Evolutionary conservation across 35 echinoderm and acorn worm genomes (phyloP).

Genomic region (Diadema setosum): DNA sequence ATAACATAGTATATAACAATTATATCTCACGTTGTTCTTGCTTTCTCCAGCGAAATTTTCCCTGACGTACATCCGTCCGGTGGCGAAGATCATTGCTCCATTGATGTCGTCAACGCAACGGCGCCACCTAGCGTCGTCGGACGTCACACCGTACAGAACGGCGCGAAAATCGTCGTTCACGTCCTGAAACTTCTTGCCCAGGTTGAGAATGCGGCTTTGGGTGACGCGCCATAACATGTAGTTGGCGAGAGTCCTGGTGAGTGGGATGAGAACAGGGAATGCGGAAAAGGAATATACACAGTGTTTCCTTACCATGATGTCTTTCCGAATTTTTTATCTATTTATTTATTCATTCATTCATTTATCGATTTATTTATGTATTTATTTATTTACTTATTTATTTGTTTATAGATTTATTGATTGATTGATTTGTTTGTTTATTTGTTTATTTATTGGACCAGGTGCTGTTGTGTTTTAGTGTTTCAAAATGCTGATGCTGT

Average conservation of each 20-base stretch:
- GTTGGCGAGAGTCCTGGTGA: conserved; percentile 37
- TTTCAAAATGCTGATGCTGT: no score
- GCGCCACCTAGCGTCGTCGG: conserved; percentile 52
- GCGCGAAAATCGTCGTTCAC: conserved; percentile 43
- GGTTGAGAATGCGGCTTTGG: conserved; percentile 19
- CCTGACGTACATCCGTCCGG: conserved; percentile 69
- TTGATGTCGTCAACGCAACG: conserved; percentile 57
- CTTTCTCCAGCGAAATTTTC: conserved; percentile 60
- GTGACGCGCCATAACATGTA: conserved; percentile 76
- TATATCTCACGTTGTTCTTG: conserved; percentile 63
- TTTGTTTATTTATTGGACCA: no score
- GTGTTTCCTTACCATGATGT: no score
- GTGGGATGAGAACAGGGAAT: conserved; percentile 8
- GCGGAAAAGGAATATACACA: no score
- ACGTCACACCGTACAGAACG: conserved; percentile 37
- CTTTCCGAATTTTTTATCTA: no score
- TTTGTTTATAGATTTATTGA: no score
- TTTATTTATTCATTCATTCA: no score
- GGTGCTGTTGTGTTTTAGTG: no score
- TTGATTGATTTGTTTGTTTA: no score
- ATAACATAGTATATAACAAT: not conserved
- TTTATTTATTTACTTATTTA: no score
- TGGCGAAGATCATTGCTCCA: conserved; percentile 56
- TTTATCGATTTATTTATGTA: no score
- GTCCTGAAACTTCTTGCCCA: conserved; percentile 55